phyloP scores from a whole-genome alignment of 2,888 invertebrate species.

The Latrodectus hesperus region DNA sequence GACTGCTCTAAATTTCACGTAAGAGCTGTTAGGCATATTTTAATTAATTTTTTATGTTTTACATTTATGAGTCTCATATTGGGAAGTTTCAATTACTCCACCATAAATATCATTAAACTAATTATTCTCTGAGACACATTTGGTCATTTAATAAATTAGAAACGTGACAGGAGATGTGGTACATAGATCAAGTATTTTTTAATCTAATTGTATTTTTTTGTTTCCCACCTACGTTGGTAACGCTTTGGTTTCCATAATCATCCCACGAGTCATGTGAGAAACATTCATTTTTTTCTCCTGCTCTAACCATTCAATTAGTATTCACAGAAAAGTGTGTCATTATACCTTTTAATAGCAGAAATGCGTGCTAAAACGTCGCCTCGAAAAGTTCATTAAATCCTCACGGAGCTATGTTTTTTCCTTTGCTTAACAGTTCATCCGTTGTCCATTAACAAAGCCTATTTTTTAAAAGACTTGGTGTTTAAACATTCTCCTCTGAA shows the following conservation, averaged over 20 bases:
- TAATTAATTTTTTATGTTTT: too few relatives aligned
- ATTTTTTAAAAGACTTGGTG: not conserved
- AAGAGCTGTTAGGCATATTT: too few relatives aligned
- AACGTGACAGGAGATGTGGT: conserved; percentile 40
- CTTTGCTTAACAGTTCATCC: conserved; percentile 10
- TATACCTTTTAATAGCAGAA: conserved; percentile 61
- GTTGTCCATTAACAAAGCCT: conserved; percentile 19
- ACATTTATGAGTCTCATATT: too few relatives aligned
- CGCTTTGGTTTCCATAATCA: conserved; percentile 36
- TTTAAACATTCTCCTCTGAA: too few relatives aligned
- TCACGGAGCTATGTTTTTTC: conserved; percentile 9
- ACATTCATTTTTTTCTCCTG: conserved; percentile 18
- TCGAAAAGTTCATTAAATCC: conserved; percentile 38
- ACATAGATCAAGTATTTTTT: conserved; percentile 16
- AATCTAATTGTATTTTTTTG: conserved; percentile 33
- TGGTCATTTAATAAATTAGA: conserved; percentile 38
- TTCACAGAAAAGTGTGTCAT: conserved; percentile 59
- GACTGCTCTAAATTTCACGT: too few relatives aligned
- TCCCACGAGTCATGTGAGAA: conserved; percentile 22
- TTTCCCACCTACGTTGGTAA: conserved; percentile 36
- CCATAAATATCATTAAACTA: conserved; percentile 48
- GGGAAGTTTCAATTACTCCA: conserved; percentile 34
- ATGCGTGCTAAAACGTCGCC: conserved; percentile 45
- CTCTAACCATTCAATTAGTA: conserved; percentile 46
- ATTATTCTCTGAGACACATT: conserved; percentile 39